Evolutionary conservation across 2,888 invertebrate genomes (phyloP).

Genomic region (Drosophila mettleri): DNA sequence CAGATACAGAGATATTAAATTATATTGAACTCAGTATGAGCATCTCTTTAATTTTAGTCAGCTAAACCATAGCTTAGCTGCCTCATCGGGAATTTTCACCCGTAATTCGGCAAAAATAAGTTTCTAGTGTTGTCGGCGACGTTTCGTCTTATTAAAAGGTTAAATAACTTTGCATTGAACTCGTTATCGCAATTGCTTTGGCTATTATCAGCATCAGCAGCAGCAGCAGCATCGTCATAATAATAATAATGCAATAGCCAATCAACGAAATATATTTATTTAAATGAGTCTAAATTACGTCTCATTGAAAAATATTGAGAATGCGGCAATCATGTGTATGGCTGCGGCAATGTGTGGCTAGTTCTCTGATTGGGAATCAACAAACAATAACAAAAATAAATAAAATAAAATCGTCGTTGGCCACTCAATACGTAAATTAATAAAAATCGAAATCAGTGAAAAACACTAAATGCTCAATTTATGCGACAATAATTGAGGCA

Average conservation of each 20-base stretch:
- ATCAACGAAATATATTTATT: constrained; percentile 81
- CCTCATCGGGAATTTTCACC: too few species aligned
- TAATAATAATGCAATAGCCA: constrained; percentile 71
- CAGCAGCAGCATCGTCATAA: constrained; percentile 27
- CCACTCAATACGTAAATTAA: constrained; percentile 72
- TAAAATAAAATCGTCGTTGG: constrained; percentile 23
- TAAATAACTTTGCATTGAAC: constrained; percentile 84
- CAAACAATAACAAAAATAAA: constrained; percentile 34
- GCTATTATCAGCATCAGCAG: constrained; percentile 41
- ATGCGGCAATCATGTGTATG: constrained; percentile 5
- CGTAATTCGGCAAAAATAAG: background rate
- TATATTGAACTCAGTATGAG: too few species aligned
- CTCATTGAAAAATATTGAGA: constrained; percentile 81
- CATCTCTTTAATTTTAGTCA: too few species aligned
- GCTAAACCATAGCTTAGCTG: too few species aligned
- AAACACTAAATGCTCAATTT: constrained; percentile 77
- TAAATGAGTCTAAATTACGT: constrained; percentile 83
- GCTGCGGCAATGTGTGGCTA: constrained; percentile 28
- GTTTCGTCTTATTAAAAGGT: constrained; percentile 82
- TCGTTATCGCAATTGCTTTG: constrained; percentile 71
- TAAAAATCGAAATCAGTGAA: constrained; percentile 78
- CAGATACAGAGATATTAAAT: too few species aligned
- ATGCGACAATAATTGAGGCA: constrained; percentile 76
- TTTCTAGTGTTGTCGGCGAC: constrained; percentile 33
- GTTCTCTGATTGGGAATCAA: constrained; percentile 74